A percentile compares a stretch with the other conserved stretches of the same genome.
Conservation (phyloP, 2,888 invertebrate species). For the Eumacrocentrus americanus region DNA sequence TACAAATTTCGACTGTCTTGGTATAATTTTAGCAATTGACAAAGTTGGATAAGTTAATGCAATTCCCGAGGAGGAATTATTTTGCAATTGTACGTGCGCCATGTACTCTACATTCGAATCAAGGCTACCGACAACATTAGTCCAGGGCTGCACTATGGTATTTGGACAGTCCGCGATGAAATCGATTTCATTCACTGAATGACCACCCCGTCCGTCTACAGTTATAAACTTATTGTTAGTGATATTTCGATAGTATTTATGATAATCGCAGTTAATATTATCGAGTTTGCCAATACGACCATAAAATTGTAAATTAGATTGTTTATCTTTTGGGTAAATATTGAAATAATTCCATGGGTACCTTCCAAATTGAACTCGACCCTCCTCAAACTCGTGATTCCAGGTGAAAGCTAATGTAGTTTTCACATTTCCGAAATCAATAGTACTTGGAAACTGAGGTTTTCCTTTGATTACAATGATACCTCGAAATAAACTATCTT, state of each 20-base stretch:
- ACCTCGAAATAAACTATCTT: background rate
- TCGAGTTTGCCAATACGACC: too few species aligned
- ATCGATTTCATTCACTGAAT: background rate
- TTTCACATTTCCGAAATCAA: background rate
- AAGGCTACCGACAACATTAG: background rate
- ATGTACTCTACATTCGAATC: background rate
- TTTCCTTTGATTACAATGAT: background rate
- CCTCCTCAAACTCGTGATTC: background rate
- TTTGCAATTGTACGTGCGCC: background rate
- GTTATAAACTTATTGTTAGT: background rate
- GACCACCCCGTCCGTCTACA: background rate
- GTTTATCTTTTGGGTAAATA: background rate
- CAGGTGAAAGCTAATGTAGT: background rate
- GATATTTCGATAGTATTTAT: background rate
- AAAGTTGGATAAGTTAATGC: too few species aligned
- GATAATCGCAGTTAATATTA: background rate
- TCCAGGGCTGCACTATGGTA: background rate
- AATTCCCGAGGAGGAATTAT: too few species aligned
- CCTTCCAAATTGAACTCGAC: background rate
- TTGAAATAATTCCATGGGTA: background rate
- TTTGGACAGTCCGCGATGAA: background rate
- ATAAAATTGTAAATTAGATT: background rate
- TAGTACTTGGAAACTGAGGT: background rate
- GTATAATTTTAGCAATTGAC: background rate
- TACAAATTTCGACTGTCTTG: background rate